Evolutionary conservation across 1,140 invertebrate species (phyloP), one percentile per base, ranked within the genome.

Genomic region (Tetramorium alpestre): DNA sequence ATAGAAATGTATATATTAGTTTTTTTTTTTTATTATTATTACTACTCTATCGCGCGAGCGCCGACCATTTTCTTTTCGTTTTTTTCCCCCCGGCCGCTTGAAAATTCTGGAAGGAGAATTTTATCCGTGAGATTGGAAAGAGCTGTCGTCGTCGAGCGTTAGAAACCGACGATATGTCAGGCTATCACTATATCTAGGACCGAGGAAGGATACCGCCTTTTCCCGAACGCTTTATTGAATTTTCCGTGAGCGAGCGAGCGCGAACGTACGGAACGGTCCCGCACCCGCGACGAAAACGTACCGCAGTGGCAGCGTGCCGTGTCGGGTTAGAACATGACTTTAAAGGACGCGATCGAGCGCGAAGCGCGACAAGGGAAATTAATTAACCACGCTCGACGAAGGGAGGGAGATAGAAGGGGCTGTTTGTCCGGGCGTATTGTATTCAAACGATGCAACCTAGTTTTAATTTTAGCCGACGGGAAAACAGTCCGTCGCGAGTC

Each of bases 151-250:
- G 64, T 47, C 65, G 69, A 44, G 54, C 80, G 80, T 84, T 84
- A 84, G 69, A 75, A 84, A 84, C 80, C 69, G 69, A 75, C 80
- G 80, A 84, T 84, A 84, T 75, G 80, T 84, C 80, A 84, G 69
- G 54, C 80, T 84, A 84, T 84, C 80, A 22, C 69, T 84, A 84
- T 84, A 84, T 84, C 85, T 82, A 47, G 38, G 41, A 49, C 62
- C 64, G 62, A 44, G 64, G 77, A 69, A 82, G 85, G 64, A 81
- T 78, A 82, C 76, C 72, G 51, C 64, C 64, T 89, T 87, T 84
- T 60, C 49, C 13, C 88, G 78, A 81, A 87, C 28, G 64, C 76
- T 73, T 90, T 90, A 87, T 90, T 86, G 77, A 70, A 90, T 90
- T 90, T 76, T 65, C 72, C 49, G 84, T 64, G 56, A 70, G 65